Percentiles rank a stretch among this genome's conserved stretches.
These are phyloP conservation scores for Pelosia muscerda DNA, from an alignment of 2,888 invertebrate genomes.

Conservation along the genomic window DNA sequence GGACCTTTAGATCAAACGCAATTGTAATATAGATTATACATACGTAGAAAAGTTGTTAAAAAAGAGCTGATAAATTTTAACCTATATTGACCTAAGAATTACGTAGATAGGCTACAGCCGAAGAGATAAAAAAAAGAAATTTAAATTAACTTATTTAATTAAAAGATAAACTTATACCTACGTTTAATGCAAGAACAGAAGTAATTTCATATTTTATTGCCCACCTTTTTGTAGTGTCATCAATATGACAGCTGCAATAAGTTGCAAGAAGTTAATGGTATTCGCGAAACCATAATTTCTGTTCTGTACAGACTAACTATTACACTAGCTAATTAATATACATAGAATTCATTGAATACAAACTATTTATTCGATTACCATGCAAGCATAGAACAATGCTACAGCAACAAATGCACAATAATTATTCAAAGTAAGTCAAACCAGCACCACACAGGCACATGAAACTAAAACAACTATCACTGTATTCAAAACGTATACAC, in stretches of 20 bases:
- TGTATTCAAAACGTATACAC: constrained; percentile 65
- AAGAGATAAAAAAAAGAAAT: too few relatives aligned
- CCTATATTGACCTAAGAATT: too few relatives aligned
- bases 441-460: constrained; percentile 21
- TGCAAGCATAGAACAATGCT: constrained; percentile 6
- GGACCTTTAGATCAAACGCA: too few relatives aligned
- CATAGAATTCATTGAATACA: background rate
- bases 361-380: background rate
- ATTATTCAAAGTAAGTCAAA: constrained; percentile 20
- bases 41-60: too few relatives aligned
- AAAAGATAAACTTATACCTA: too few relatives aligned
- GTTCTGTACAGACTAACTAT: background rate
- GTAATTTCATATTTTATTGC: background rate
- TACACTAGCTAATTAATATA: background rate
- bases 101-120: too few relatives aligned
- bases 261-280: too few relatives aligned
- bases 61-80: too few relatives aligned
- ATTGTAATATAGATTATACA: too few relatives aligned
- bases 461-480: constrained; percentile 55
- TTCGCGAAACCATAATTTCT: background rate
- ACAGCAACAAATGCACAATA: constrained; percentile 8
- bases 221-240: background rate
- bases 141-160: too few relatives aligned
- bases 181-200: too few relatives aligned
- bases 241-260: background rate